Base-by-base conservation (phyloP, 2,113 vertebrate genomes). In the Silurus asotus region DNA sequence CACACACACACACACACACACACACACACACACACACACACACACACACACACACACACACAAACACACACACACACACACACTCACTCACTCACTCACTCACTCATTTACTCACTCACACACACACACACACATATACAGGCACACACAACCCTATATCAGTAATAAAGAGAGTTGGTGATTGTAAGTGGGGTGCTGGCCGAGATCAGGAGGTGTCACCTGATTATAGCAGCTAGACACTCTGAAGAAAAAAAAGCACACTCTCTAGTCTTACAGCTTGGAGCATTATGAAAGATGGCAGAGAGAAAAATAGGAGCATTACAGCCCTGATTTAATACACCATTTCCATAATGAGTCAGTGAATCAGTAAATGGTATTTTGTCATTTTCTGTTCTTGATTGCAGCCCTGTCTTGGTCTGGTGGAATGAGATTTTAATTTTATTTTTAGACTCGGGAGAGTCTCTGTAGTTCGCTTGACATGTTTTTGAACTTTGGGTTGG, bases 321-420 rank as follows among this genome's bases (percentile, higher is more conserved):
- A 14, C 48, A 76, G 37, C 25, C 48, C 45, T 84, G 72, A 84
- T 84, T 77, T 84, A 77, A 20, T 77, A 28, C 72, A 64, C 58
- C 19, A 74, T 64, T 83, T 77, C 49, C 77, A 86, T 58, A 81
- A 72, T 81, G 64, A 78, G 49, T 64, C 55, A 77, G 48, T 37
- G 83, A 76, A 74, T 59, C 58, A 62, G 59, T 76, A 84, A 84
- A 84, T 77, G 83, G 45, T 62, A 77, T 76, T 84, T 72, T 79
- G 28, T 72, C 82, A 83, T 72, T 69, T 59, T 55, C 51, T 37
- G 0, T 53, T 58, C 53, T 45, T 72, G 51, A 72, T 72, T 72
- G 64, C 67, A 59, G 82, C 82, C 5, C 58, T 37, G 55, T 59
- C 53, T 59, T 8, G 55, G 13, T 48, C 51, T 37, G 67, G 48